Conservation (phyloP, 2,113 vertebrate species). For the Cettia cetti region DNA sequence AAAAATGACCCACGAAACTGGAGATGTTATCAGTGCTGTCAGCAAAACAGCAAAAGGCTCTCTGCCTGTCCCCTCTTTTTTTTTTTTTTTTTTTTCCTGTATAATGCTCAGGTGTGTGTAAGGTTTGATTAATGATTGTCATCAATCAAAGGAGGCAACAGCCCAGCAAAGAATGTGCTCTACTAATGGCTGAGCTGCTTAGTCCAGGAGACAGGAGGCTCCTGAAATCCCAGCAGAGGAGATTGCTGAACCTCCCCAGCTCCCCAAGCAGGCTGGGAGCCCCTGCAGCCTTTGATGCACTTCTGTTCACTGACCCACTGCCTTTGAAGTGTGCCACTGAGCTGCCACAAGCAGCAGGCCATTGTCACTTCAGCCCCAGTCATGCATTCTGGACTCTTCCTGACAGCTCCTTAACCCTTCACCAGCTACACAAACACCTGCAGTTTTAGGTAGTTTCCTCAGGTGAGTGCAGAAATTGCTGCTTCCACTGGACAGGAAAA, state of each 20-base stretch:
- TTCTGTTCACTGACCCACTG: conserved; percentile 22
- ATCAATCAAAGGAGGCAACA: conserved; percentile 48
- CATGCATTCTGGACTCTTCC: background rate
- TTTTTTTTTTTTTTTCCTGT: background rate
- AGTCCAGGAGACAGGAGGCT: conserved; percentile 13
- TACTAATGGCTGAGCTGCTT: conserved; percentile 24
- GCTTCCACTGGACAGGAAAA: background rate
- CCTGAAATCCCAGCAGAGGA: background rate
- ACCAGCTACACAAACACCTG: background rate
- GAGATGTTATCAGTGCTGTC: conserved; percentile 58
- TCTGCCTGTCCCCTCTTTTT: background rate
- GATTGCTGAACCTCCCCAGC: background rate
- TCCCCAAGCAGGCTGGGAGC: background rate
- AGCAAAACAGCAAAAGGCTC: conserved; percentile 9
- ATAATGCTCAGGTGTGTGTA: conserved; percentile 51
- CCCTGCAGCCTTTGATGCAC: conserved; percentile 24
- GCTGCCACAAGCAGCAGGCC: conserved; percentile 4
- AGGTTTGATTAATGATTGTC: conserved; percentile 56
- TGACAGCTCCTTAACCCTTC: conserved; percentile 24
- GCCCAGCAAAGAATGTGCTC: conserved; percentile 22
- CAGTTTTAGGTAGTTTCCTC: background rate
- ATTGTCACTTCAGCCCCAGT: conserved; percentile 14
- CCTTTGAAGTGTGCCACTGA: conserved; percentile 49
- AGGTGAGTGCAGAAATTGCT: background rate
- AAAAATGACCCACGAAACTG: conserved; percentile 42